Evolutionary conservation across 2,113 vertebrate genomes (phyloP).

Genomic region (Cygnus buccinator): DNA sequence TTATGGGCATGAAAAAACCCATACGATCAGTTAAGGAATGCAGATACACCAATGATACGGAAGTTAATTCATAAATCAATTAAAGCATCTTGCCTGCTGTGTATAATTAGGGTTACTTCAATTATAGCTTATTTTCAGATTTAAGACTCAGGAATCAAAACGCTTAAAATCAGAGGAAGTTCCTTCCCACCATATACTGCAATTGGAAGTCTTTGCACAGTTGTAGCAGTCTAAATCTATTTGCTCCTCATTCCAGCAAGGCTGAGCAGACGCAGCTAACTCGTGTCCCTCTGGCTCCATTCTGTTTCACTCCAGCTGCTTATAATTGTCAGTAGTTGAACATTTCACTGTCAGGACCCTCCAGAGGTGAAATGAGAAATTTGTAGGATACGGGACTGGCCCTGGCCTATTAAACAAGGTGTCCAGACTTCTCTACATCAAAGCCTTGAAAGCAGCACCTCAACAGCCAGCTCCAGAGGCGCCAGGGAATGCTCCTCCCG

Average conservation of each 20-base stretch:
- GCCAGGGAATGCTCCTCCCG: neutral
- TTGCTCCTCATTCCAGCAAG: neutral
- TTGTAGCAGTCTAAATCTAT: neutral
- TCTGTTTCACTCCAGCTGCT: neutral
- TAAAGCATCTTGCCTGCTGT: constrained; percentile 52
- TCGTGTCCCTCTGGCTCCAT: neutral
- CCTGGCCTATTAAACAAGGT: neutral
- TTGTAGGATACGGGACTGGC: neutral
- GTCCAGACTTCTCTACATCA: neutral
- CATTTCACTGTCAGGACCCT: neutral
- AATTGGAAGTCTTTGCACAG: neutral
- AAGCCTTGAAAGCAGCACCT: neutral
- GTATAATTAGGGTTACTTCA: constrained; percentile 65
- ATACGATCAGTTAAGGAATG: constrained; percentile 50
- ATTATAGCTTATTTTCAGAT: constrained; percentile 57
- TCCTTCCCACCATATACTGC: neutral
- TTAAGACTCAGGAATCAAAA: constrained; percentile 49
- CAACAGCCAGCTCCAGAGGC: neutral
- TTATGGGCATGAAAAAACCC: constrained; percentile 52
- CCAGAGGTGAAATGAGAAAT: neutral
- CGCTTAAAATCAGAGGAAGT: constrained; percentile 28
- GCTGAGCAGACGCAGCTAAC: neutral
- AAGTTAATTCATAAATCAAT: constrained; percentile 63
- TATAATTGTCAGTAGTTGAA: neutral
- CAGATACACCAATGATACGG: constrained; percentile 34